A percentile compares a stretch with the other conserved stretches of the same genome.
Conservation (phyloP, 2,888 invertebrate genomes). For the Hoplodrina ambigua region DNA sequence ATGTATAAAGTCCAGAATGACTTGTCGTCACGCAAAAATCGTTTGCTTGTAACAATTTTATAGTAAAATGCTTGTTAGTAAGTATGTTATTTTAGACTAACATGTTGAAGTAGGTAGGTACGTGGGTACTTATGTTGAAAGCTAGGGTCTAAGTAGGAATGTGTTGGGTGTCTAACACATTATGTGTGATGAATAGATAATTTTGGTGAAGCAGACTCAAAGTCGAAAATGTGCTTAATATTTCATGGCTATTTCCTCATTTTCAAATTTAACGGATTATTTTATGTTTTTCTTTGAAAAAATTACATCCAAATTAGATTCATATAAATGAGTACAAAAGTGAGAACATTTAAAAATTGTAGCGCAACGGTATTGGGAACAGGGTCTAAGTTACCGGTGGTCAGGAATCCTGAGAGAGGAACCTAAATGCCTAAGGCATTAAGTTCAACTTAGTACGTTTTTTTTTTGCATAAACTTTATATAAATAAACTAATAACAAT, state of each 20-base stretch:
- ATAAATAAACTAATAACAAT: no score
- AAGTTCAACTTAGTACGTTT: no score
- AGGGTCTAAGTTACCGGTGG: no score
- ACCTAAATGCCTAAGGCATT: no score
- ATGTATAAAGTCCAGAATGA: constrained; percentile 47
- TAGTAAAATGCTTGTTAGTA: constrained; percentile 48
- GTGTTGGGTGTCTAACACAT: no score
- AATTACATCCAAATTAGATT: no score
- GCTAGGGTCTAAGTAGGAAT: neutral
- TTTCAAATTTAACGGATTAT: neutral
- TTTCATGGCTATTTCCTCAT: neutral
- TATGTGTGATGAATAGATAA: neutral
- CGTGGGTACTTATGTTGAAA: neutral
- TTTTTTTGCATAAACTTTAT: no score
- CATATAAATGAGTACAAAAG: no score
- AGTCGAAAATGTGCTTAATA: neutral
- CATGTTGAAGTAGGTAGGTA: neutral
- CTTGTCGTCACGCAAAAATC: constrained; percentile 47
- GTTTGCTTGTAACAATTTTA: constrained; percentile 38
- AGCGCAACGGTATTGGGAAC: no score
- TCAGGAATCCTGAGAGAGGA: no score
- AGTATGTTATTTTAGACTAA: constrained; percentile 17
- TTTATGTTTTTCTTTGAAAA: no score
- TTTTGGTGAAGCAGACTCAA: neutral
- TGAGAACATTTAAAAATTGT: no score